Conservation (phyloP, 2,888 invertebrate genomes). For the Macaria liturata region DNA sequence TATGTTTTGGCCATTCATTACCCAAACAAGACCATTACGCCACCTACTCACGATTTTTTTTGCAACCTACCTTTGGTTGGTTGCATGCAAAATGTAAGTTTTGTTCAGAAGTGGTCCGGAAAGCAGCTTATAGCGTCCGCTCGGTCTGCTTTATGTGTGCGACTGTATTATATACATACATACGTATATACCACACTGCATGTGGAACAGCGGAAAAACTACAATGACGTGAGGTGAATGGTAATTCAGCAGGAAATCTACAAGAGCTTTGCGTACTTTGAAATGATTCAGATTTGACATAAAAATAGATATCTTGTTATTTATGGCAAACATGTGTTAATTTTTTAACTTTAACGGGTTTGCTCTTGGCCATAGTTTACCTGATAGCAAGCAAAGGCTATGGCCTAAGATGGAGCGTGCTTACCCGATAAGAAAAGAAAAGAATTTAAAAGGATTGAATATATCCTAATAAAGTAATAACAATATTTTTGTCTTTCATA, state of each 20-base stretch:
- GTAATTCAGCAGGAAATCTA: slow-evolving; percentile 32
- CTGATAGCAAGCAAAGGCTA: too few relatives aligned
- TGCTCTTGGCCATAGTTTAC: too few relatives aligned
- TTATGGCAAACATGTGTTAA: too few relatives aligned
- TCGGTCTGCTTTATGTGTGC: slow-evolving; percentile 36
- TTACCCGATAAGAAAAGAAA: too few relatives aligned
- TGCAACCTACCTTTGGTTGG: slow-evolving; percentile 39
- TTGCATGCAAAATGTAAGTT: slow-evolving; percentile 63
- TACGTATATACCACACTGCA: slow-evolving; percentile 6
- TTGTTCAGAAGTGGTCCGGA: slow-evolving; percentile 41
- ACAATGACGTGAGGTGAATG: slow-evolving; percentile 33
- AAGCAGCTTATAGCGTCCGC: slow-evolving; percentile 40
- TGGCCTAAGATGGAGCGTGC: too few relatives aligned
- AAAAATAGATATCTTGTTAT: background rate
- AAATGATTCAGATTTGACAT: slow-evolving; percentile 18
- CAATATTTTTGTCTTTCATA: too few relatives aligned
- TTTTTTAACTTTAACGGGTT: too few relatives aligned
- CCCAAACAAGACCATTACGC: background rate
- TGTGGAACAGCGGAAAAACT: slow-evolving; percentile 32
- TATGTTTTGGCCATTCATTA: background rate
- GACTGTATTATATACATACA: slow-evolving; percentile 29
- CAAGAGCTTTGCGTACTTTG: slow-evolving; percentile 18
- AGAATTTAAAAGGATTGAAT: too few relatives aligned
- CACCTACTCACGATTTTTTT: slow-evolving; percentile 8
- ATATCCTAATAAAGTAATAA: too few relatives aligned